Base-by-base conservation (phyloP, 2,888 invertebrate genomes). In the Andrena camellia region DNA sequence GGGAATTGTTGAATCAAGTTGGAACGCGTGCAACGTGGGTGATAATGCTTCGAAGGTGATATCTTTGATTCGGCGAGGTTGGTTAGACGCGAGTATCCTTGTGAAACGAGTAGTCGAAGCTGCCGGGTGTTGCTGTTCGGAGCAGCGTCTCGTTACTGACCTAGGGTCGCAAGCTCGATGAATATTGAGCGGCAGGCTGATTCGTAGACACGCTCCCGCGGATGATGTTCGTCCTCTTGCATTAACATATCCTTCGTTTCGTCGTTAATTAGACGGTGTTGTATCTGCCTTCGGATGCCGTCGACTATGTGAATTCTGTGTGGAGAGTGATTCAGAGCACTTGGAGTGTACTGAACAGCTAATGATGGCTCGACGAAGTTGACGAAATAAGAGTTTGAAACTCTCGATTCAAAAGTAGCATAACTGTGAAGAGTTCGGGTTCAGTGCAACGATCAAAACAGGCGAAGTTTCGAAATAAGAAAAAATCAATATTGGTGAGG, bases 91-190 rank as follows among this genome's bases (percentile, higher is more conserved):
- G 8, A 23, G 59, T 64, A 62, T 69, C 68, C 13, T 63, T 2
- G 3, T 54, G 60, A 52, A 57, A 13, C 57, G 50, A 35, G n/a
- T 62, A 33, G 31, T n/a, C 33, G 20, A 20, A 23, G 1, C 5
- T 8, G 63, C 20, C 62, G n/a, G n/a, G 10, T 33, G 66, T 54
- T 63, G 29, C 50, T 42, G 31, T 20, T 31, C 20, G 42, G 62
- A 17, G 60, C 42, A 31, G 26, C 67, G 59, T 66, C 48, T 71
- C 23, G 69, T 83, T 67, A 84, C 84, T 87, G 88, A 88, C 85
- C 88, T 78, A 78, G 80, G 84, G 59, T 83, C 84, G 52, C 42
- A 35, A 57, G 52, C 66, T 77, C 57, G 78, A 79, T 69, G 79
- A 79, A 83, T 83, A 79, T 79, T 63, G 63, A 84, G 77, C 29